Evolutionary conservation across 35 echinoderm and acorn worm species (phyloP).

Genomic region (Strongylocentrotus purpuratus): DNA sequence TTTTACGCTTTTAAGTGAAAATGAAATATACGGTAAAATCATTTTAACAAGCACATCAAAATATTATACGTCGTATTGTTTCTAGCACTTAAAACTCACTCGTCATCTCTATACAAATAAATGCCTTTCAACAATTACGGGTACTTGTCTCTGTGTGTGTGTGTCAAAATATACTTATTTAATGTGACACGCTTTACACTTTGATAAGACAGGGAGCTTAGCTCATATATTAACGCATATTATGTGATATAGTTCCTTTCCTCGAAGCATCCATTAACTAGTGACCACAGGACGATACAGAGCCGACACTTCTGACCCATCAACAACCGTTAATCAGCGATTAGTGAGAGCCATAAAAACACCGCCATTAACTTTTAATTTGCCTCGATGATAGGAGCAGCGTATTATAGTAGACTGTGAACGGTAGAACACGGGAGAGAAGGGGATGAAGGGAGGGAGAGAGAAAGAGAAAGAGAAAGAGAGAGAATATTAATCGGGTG

Average conservation of each 20-base stretch:
- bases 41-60: no score
- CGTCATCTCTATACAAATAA: no score
- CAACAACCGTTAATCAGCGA: background rate
- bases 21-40: no score
- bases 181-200: no score
- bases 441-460: background rate
- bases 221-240: no score
- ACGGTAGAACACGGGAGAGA: background rate
- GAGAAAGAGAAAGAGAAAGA: background rate
- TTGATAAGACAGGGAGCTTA: no score
- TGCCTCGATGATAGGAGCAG: background rate
- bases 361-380: conserved; percentile 12
- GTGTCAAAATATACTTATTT: no score
- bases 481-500: background rate
- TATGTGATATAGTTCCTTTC: background rate
- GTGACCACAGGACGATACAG: background rate
- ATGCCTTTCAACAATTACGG: no score
- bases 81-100: no score
- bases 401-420: background rate
- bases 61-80: no score
- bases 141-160: no score
- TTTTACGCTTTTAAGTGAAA: no score
- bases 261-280: background rate
- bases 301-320: background rate
- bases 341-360: background rate